These are phyloP conservation scores for Anneissia japonica DNA, from an alignment of 35 echinoderm and acorn worm genomes.

Conservation along the genomic window DNA sequence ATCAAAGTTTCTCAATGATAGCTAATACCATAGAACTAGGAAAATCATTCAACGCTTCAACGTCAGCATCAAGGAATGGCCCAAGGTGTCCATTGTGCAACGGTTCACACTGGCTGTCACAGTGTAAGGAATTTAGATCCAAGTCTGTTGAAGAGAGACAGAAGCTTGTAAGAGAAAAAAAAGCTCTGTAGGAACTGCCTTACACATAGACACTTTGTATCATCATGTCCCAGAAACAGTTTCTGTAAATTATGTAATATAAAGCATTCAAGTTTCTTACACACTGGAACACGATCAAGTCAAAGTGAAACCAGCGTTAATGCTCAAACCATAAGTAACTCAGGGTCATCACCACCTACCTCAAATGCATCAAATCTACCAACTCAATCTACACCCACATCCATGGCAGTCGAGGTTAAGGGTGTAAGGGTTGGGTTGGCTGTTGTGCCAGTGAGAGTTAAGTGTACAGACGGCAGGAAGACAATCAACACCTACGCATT, in stretches of 20 bases:
- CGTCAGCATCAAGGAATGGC: too few species aligned
- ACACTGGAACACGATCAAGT: not conserved
- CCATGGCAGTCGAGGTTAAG: not conserved
- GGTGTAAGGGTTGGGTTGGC: not conserved
- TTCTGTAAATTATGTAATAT: not conserved
- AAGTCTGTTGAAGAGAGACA: too few species aligned
- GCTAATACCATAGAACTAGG: not conserved
- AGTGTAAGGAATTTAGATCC: too few species aligned
- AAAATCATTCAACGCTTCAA: not conserved
- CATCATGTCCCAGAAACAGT: not conserved
- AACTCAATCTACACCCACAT: not conserved
- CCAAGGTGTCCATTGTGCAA: too few species aligned
- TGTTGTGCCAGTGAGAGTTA: not conserved
- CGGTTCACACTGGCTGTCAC: too few species aligned
- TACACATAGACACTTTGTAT: not conserved
- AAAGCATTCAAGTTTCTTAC: not conserved
- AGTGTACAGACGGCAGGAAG: not conserved
- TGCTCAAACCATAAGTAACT: not conserved
- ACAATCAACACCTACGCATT: not conserved
- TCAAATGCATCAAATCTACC: not conserved
- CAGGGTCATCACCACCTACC: not conserved
- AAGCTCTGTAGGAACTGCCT: not conserved
- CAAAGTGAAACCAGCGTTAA: not conserved
- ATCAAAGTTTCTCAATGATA: not conserved
- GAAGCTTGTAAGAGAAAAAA: too few species aligned